Base-by-base conservation (phyloP, 2,888 invertebrate species). In the Deilephila porcellus region DNA sequence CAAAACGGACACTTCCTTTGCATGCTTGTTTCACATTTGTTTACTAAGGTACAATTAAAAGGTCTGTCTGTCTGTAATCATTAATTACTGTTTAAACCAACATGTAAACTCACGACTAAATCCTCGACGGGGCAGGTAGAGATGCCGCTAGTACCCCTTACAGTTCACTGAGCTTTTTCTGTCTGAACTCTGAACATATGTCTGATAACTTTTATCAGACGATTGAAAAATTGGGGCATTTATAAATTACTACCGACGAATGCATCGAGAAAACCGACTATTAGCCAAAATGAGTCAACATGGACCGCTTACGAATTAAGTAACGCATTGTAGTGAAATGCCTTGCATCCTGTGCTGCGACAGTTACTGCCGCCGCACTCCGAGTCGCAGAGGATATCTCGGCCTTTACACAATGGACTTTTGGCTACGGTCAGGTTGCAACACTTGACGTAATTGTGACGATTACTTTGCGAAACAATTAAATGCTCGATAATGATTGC, bases 271-370 rank as follows among this genome's bases (percentile, higher is more conserved):
- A 53, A 45, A 14, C 34, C 37, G 20, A 20, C 11, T n/a, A 20
- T 45, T 37, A 29, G 19, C 34, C 1, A 2, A n/a, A 63, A 63
- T 67, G 52, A 67, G 14, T 67, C 25, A 67, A 25, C 25, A 6
- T 52, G 52, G 67, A 67, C 52, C 19, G 67, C 60, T 60, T 32
- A 5, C 29, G 29, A 60, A 25, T 60, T 25, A 60, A 45, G 25
- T 67, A 52, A 52, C 52, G 17, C 64, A 67, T 67, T 67, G 67
- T 67, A 25, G 67, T 45, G 25, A 25, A 20, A 45, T 67, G 17
- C 67, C 20, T 45, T 52, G 45, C 25, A 52, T 67, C 67, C 67
- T 67, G 67, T 25, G 45, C 11, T 17, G 67, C 29, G 25, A 62
- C 37, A n/a, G 63, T 34, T n/a, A 34, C 63, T 45, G 32, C 32